phyloP scores from a whole-genome alignment of 2,888 invertebrate species.

The Hipparchia semele region DNA sequence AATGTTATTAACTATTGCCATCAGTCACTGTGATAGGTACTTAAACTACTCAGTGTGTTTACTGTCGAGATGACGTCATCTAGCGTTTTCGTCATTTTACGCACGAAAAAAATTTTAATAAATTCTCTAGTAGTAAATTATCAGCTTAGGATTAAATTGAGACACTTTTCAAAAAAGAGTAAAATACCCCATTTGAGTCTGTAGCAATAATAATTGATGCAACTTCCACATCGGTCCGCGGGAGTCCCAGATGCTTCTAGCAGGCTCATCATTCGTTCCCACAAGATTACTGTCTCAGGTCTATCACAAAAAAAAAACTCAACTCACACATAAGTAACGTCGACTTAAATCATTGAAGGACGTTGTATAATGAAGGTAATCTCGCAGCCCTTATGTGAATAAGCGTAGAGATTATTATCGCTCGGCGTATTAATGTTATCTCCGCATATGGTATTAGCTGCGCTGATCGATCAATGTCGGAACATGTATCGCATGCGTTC shows the following conservation, averaged over 20 bases:
- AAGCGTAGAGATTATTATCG: conserved; percentile 17
- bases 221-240: background rate
- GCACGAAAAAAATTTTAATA: no score
- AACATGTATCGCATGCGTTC: conserved; percentile 37
- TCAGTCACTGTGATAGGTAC: no score
- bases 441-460: conserved; percentile 30
- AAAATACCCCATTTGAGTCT: no score
- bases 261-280: background rate
- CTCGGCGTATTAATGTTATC: conserved; percentile 26
- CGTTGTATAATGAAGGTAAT: conserved; percentile 3
- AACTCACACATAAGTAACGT: background rate
- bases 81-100: no score
- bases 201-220: no score
- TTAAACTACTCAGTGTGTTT: no score
- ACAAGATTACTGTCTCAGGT: background rate
- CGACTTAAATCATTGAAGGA: conserved; percentile 4
- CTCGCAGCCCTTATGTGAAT: conserved; percentile 16
- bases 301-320: background rate
- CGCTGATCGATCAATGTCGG: conserved; percentile 44
- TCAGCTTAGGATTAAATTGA: no score
- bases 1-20: no score
- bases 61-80: no score
- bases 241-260: background rate
- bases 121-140: no score
- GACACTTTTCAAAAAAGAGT: no score